Base-by-base conservation (phyloP, 23 tunicate species). In the Halocynthia roretzi region DNA sequence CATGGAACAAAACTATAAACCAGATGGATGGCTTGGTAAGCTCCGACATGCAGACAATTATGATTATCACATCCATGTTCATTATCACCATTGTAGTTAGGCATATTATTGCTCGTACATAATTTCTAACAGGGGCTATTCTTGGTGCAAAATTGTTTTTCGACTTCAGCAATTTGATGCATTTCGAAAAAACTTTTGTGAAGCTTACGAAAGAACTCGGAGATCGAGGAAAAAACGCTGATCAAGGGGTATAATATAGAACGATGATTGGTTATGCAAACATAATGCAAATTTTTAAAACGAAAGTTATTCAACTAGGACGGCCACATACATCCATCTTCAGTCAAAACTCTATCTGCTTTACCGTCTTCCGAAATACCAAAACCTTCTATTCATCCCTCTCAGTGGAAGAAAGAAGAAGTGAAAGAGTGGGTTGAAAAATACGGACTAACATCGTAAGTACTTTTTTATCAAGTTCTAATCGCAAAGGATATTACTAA, bases 1-100 rank as follows among this genome's bases (percentile, higher is more conserved):
- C 61, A 7, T 87, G 14, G 93, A 87, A 77, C 12, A 23, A 15
- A 56, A 71, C 20, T 87, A 82, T 50, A 49, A 77, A 56, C 87
- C 93, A n/a, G 93, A 87, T 51, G 93, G 93, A 6, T 87, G 93
- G 93, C 61, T 87, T 15, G 93, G 93, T 87, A 58, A 60, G 89
- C 22, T 10, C 62, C n/a, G n/a, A n/a, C n/a, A n/a, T n/a, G n/a
- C n/a, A n/a, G n/a, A n/a, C n/a, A n/a, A n/a, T n/a, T n/a, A n/a
- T n/a, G n/a, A n/a, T n/a, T n/a, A n/a, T n/a, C n/a, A n/a, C n/a
- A n/a, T n/a, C n/a, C n/a, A n/a, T n/a, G 14, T 67, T n/a, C n/a
- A n/a, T n/a, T n/a, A n/a, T n/a, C n/a, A n/a, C n/a, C n/a, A n/a
- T 14, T 10, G 10, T n/a, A n/a, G n/a, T n/a, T n/a, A n/a, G n/a